These are phyloP conservation scores for Caenorhabditis uteleia DNA, from an alignment of 2,888 invertebrate genomes.

Conservation along the genomic window DNA sequence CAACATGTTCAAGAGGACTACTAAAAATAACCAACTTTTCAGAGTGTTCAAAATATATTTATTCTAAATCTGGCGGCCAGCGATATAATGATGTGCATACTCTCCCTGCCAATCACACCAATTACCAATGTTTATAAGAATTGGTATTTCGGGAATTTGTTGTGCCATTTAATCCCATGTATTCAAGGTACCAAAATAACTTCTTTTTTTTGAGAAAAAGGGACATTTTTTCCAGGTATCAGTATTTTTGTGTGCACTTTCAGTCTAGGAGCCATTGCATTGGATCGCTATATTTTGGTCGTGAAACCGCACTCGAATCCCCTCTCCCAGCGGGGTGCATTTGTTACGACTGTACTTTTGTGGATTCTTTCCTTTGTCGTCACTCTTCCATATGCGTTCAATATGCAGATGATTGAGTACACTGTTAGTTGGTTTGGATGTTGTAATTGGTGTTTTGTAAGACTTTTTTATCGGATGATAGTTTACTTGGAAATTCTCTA, in stretches of 20 bases:
- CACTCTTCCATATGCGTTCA: conserved; percentile 88
- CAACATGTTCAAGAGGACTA: too few relatives aligned
- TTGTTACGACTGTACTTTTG: conserved; percentile 45
- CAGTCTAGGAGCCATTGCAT: conserved; percentile 92
- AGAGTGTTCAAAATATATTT: conserved; percentile 79
- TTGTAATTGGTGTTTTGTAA: not conserved
- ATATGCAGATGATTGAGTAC: conserved; percentile 74
- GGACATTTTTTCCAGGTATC: conserved; percentile 74
- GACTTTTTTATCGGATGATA: not conserved
- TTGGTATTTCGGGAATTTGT: conserved; percentile 88
- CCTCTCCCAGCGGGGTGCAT: conserved; percentile 47
- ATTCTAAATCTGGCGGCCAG: conserved; percentile 93
- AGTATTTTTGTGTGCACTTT: conserved; percentile 96
- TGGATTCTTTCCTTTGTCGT: conserved; percentile 78
- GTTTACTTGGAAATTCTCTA: too few relatives aligned
- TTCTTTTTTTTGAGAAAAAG: not conserved
- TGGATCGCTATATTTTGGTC: conserved; percentile 90
- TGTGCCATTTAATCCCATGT: conserved; percentile 91
- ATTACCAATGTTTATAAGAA: conserved; percentile 86
- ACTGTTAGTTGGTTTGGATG: too few relatives aligned
- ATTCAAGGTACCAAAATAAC: too few relatives aligned
- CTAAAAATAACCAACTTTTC: too few relatives aligned
- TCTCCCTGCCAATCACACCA: conserved; percentile 95
- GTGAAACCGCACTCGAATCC: conserved; percentile 59
- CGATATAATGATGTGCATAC: conserved; percentile 87